Evolutionary conservation across 2,888 invertebrate species (phyloP).

Genomic region (Drosophila nigritarsus): DNA sequence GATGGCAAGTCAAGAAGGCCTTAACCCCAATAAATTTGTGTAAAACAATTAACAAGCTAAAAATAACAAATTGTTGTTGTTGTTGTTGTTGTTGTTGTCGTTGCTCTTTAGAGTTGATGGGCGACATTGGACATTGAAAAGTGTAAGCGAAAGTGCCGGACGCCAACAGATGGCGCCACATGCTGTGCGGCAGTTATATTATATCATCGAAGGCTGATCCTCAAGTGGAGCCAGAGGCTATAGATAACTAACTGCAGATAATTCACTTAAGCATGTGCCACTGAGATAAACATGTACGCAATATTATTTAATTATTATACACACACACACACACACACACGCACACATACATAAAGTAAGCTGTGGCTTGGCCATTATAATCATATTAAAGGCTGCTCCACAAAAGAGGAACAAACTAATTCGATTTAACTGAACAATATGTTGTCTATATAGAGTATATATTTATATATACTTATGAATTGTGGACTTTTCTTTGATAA

Average conservation of each 20-base stretch:
- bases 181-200: background rate
- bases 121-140: too few relatives aligned
- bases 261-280: background rate
- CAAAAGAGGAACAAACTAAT: background rate
- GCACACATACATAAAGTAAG: too few relatives aligned
- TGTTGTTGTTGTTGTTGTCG: conserved; percentile 15
- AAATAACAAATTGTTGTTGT: conserved; percentile 31
- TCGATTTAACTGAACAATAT: conserved; percentile 6
- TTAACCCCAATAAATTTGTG: conserved; percentile 73
- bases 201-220: background rate
- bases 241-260: background rate
- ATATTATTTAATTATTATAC: background rate
- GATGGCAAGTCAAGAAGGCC: conserved; percentile 63
- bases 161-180: conserved; percentile 47
- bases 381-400: conserved; percentile 2
- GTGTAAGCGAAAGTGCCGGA: conserved; percentile 30
- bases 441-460: background rate
- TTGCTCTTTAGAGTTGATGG: background rate
- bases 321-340: too few relatives aligned
- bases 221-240: background rate
- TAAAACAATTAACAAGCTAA: conserved; percentile 67
- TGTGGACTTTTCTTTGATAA: too few relatives aligned
- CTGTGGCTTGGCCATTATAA: background rate
- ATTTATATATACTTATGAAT: background rate
- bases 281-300: background rate